Base-by-base conservation (phyloP, 2,888 invertebrate species). In the Mantis religiosa region DNA sequence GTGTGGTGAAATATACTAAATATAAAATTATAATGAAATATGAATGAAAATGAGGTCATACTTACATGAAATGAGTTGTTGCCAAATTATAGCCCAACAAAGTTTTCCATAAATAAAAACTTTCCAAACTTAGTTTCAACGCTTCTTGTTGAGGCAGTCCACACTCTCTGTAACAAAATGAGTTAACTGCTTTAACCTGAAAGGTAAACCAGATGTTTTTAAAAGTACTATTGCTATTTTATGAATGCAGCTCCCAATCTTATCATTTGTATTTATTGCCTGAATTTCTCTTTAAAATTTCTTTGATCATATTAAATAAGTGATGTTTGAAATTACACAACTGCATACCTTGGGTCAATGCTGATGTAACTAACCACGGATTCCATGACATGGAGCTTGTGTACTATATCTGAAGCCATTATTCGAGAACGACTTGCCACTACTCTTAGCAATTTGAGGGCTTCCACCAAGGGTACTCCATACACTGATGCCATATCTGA, bases 381-480 rank as follows among this genome's bases (percentile, higher is more conserved):
- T 90, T 90, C 92, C 90, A 92, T 91, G 4, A 92, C 89, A 25
- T 90, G 91, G 91, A 92, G 93, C 92, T 94, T 95, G 27, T 93
- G 92, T 84, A 95, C 92, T 90, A 96, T 92, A 88, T 93, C 92
- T 20, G 93, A 92, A 8, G 95, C 95, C 89, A 95, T 93, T 90
- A 94, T 93, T 91, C 93, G 93, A 85, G 94, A 95, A 91, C 96
- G 95, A 82, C 95, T 94, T 47, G 96, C 94, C 54, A 98, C 92
- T 88, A 97, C 94, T 91, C 98, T 94, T 81, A 97, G 93, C 7
- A 98, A 93, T 92, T 96, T 97, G 28, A 98, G 92, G 14, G 97
- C 97, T 87, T 95, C 94, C 88, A 95, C 92, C 90, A 97, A 93
- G 4, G 98, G 97, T 91, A 95, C 94, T 8, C 96, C 95, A 92